Evolutionary conservation across 2,797 vertebrate species (phyloP).

Genomic region (Pangasius djambal): DNA sequence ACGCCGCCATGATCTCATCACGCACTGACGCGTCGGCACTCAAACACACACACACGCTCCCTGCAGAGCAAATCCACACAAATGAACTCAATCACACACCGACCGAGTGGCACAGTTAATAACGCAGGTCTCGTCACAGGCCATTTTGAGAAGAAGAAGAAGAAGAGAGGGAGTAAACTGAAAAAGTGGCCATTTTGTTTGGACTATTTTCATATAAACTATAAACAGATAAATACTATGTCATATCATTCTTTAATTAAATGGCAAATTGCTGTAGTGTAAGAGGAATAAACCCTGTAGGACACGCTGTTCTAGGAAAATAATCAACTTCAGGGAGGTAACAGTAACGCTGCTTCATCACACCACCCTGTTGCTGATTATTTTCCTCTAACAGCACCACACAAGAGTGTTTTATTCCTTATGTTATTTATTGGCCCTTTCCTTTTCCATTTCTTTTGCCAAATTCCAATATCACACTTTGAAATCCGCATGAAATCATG

Average conservation of each 20-base stretch:
- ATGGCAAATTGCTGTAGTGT: neutral
- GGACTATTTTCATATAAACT: neutral
- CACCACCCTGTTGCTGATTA: neutral
- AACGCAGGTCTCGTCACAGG: neutral
- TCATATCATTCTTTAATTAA: neutral
- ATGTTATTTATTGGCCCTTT: too few relatives aligned
- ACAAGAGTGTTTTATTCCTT: neutral
- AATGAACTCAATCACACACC: neutral
- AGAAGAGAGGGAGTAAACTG: neutral
- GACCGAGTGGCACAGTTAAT: neutral
- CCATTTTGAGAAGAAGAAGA: neutral
- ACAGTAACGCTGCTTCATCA: neutral
- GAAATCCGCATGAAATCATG: too few relatives aligned
- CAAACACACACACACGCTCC: conserved; percentile 72
- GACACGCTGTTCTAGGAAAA: neutral
- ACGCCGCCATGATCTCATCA: conserved; percentile 73
- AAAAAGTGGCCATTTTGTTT: neutral
- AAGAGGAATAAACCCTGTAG: neutral
- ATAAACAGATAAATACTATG: neutral
- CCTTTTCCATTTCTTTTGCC: too few relatives aligned
- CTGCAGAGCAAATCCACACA: conserved; percentile 54
- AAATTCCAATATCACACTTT: too few relatives aligned
- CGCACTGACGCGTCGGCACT: conserved; percentile 62
- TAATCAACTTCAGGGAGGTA: too few relatives aligned
- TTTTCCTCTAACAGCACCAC: neutral